Conservation (phyloP, 2,113 vertebrate genomes). For the Bombycilla garrulus region DNA sequence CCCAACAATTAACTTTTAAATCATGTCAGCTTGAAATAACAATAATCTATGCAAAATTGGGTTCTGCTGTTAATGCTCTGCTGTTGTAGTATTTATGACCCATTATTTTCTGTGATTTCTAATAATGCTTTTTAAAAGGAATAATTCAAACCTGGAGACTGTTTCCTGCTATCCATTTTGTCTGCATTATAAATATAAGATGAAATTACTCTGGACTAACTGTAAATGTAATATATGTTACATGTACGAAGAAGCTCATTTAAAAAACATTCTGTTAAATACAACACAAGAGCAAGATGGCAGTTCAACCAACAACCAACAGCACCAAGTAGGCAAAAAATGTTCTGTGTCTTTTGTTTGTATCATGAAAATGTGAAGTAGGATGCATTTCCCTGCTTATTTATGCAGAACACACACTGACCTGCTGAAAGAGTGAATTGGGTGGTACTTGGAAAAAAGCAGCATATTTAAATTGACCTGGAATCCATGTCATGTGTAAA, state of each 20-base stretch:
- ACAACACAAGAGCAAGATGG: background rate
- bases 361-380: background rate
- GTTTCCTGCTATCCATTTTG: background rate
- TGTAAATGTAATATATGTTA: background rate
- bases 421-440: background rate
- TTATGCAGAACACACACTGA: background rate
- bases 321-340: background rate
- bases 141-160: background rate
- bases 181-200: background rate
- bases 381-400: background rate
- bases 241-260: background rate
- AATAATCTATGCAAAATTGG: background rate
- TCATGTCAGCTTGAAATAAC: background rate
- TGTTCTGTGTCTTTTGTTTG: background rate
- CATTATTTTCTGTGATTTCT: background rate
- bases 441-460: background rate
- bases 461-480: background rate
- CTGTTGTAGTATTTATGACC: slow-evolving; percentile 27
- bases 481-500: background rate
- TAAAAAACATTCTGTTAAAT: background rate
- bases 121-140: background rate
- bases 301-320: background rate
- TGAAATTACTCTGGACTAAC: background rate
- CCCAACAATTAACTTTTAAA: slow-evolving; percentile 31
- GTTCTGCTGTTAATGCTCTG: background rate